These are phyloP conservation scores for Drosophila ironensis DNA, from an alignment of 1,140 invertebrate species.

Conservation along the genomic window DNA sequence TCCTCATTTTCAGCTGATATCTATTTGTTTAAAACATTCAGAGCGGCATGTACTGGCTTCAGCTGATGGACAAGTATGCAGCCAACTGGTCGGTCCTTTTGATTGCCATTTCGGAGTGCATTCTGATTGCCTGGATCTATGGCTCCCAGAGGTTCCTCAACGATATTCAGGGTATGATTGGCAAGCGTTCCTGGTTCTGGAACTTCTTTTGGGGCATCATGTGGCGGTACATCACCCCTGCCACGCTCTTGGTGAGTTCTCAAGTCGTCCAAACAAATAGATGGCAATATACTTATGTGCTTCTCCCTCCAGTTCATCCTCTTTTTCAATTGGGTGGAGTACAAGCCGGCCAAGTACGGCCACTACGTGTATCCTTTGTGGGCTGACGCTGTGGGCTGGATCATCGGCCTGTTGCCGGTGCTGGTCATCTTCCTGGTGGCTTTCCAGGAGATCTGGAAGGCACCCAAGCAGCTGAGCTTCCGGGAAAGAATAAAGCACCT, in stretches of 20 bases:
- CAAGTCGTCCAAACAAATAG: background rate
- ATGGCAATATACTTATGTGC: no score
- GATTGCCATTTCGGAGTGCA: slow-evolving; percentile 90
- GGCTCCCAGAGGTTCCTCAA: slow-evolving; percentile 90
- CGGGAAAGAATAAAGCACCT: slow-evolving; percentile 82
- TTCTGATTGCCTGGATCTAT: slow-evolving; percentile 92
- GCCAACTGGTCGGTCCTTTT: slow-evolving; percentile 93
- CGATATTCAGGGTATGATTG: slow-evolving; percentile 91
- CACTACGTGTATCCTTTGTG: slow-evolving; percentile 89
- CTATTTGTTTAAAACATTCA: slow-evolving; percentile 45
- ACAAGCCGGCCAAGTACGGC: slow-evolving; percentile 89
- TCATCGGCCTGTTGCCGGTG: slow-evolving; percentile 88
- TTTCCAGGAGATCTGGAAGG: slow-evolving; percentile 85
- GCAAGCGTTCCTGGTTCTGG: slow-evolving; percentile 87
- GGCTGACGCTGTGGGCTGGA: slow-evolving; percentile 91
- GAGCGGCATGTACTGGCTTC: slow-evolving; percentile 92
- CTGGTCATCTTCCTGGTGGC: slow-evolving; percentile 87
- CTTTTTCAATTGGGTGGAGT: slow-evolving; percentile 92
- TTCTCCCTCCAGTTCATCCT: slow-evolving; percentile 87
- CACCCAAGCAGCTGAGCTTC: slow-evolving; percentile 83
- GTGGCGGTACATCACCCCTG: slow-evolving; percentile 91
- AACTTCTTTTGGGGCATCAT: slow-evolving; percentile 90
- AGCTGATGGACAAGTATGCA: slow-evolving; percentile 93
- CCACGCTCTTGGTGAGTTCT: slow-evolving; percentile 85
- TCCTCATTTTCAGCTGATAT: no score